A percentile compares a stretch with the other conserved stretches of the same genome.
Evolutionary conservation across 2,797 vertebrate species (phyloP).

Genomic region (Poecile montanus): DNA sequence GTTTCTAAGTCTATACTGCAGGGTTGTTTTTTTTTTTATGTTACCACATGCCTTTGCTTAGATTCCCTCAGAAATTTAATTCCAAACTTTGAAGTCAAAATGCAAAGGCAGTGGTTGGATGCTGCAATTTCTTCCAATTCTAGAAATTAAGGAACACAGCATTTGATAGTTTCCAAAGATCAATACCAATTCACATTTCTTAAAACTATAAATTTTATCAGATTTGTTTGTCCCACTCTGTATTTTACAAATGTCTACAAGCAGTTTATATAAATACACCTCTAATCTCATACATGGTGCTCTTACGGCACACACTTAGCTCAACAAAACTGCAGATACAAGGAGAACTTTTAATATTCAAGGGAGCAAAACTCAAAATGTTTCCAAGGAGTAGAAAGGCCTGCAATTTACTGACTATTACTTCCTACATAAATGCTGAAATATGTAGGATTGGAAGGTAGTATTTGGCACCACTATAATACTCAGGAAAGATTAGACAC

Average conservation of each 20-base stretch:
- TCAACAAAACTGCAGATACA: background rate
- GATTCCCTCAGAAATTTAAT: background rate
- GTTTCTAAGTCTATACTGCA: background rate
- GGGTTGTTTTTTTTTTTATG: background rate
- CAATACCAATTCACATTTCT: background rate
- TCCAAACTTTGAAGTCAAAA: background rate
- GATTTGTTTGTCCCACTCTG: background rate
- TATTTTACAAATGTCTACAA: background rate
- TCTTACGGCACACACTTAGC: background rate
- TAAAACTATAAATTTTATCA: background rate
- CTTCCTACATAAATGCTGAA: background rate
- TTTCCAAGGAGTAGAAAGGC: background rate
- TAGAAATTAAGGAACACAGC: background rate
- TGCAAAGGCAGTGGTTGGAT: background rate
- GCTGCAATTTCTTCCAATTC: background rate
- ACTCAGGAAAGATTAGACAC: background rate
- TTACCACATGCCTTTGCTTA: background rate
- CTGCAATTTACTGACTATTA: background rate
- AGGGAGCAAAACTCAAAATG: background rate
- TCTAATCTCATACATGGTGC: accelerated
- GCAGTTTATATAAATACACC: background rate
- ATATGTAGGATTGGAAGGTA: background rate
- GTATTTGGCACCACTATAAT: background rate
- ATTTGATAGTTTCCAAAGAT: background rate
- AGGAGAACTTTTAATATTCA: background rate